Conservation (phyloP, 2,113 vertebrate species). For the Protobothrops flavoviridis region DNA sequence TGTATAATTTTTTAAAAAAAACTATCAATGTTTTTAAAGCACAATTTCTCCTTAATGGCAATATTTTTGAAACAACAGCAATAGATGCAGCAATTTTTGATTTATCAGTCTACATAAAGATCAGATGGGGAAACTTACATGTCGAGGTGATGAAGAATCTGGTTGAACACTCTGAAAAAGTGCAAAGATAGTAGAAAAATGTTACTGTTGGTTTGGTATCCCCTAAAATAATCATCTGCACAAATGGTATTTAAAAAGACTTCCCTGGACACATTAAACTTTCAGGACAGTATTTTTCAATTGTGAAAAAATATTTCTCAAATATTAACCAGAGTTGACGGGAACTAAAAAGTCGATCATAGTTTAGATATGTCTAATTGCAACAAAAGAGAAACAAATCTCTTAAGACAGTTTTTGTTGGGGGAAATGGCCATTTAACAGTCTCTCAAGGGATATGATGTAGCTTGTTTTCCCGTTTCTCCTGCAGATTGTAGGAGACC, state of each 20-base stretch:
- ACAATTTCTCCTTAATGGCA: neutral
- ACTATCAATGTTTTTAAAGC: neutral
- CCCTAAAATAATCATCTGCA: constrained; percentile 11
- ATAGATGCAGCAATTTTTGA: constrained; percentile 53
- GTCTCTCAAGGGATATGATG: neutral
- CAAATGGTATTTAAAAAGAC: neutral
- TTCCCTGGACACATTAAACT: neutral
- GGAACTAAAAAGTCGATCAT: neutral
- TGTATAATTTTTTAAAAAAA: neutral
- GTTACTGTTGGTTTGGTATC: constrained; percentile 10
- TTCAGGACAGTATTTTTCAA: neutral
- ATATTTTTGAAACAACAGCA: neutral
- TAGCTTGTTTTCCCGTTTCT: neutral
- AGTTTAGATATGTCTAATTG: neutral
- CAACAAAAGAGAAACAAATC: neutral
- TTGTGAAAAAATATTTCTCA: neutral
- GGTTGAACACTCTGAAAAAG: constrained; percentile 92
- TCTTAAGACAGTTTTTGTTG: neutral
- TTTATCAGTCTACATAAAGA: constrained; percentile 45
- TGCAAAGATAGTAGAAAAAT: constrained; percentile 34
- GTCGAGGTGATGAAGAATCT: constrained; percentile 96
- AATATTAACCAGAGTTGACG: neutral
- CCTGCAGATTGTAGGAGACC: neutral
- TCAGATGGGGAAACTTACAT: constrained; percentile 78
- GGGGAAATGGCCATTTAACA: neutral